Evolutionary conservation across 1,140 invertebrate species (phyloP).

Genomic region (Contarinia nasturtii): DNA sequence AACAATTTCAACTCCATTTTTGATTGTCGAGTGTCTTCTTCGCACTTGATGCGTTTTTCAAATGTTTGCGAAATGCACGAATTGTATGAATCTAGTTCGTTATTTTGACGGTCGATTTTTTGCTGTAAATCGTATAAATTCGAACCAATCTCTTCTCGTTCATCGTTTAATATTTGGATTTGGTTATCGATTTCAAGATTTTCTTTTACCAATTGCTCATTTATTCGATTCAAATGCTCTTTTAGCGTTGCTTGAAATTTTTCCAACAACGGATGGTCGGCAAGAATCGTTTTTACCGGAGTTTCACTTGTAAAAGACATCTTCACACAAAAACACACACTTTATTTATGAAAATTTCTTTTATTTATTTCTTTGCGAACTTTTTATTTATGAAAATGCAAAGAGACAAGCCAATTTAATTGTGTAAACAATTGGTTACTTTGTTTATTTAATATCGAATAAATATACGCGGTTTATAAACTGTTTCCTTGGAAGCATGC

Average conservation of each 20-base stretch:
- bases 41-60: slow-evolving; percentile 21
- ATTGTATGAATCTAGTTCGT: slow-evolving; percentile 27
- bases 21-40: slow-evolving; percentile 13
- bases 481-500: too few relatives aligned
- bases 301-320: too few relatives aligned
- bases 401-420: too few relatives aligned
- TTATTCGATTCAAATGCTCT: slow-evolving; percentile 31
- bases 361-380: too few relatives aligned
- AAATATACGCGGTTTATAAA: too few relatives aligned
- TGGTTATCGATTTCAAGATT: slow-evolving; percentile 30
- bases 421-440: too few relatives aligned
- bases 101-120: slow-evolving; percentile 29
- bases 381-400: too few relatives aligned
- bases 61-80: slow-evolving; percentile 23
- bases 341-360: too few relatives aligned
- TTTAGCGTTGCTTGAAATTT: slow-evolving; percentile 40
- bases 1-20: slow-evolving; percentile 23
- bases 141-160: slow-evolving; percentile 24
- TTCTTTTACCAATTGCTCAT: slow-evolving; percentile 32
- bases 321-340: too few relatives aligned
- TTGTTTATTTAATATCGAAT: too few relatives aligned
- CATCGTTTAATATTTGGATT: slow-evolving; percentile 23
- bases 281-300: neutral
- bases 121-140: slow-evolving; percentile 28
- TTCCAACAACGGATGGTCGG: slow-evolving; percentile 41